These are phyloP conservation scores for Troilus luridus DNA, from an alignment of 2,888 invertebrate species.

Conservation along the genomic window DNA sequence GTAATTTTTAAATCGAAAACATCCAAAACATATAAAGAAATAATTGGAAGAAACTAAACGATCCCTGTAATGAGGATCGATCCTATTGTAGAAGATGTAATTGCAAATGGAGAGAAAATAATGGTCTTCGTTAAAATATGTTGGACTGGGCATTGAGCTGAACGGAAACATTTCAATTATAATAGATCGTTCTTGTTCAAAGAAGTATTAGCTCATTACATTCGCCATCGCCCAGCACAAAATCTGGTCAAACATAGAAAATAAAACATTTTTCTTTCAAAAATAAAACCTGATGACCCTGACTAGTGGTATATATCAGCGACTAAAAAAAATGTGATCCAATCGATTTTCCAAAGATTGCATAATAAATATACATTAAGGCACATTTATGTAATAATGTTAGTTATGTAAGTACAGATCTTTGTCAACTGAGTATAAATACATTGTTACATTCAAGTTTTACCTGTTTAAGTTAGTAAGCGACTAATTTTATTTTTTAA, in stretches of 20 bases:
- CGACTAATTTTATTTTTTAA: too few relatives aligned
- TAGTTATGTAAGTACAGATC: too few relatives aligned
- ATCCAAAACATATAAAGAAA: neutral
- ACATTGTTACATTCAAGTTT: too few relatives aligned
- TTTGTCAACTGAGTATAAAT: too few relatives aligned
- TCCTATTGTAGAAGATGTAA: neutral
- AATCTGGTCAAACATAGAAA: neutral
- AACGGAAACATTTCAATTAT: neutral
- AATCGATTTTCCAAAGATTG: too few relatives aligned
- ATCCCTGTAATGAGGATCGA: neutral
- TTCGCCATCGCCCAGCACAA: neutral
- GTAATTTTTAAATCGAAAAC: neutral
- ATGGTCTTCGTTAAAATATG: constrained; percentile 6
- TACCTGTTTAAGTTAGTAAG: too few relatives aligned
- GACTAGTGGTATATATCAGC: too few relatives aligned
- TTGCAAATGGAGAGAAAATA: constrained; percentile 8
- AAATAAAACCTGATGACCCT: neutral
- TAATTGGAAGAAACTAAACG: neutral
- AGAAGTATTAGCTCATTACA: neutral
- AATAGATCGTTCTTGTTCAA: neutral
- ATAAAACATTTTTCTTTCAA: neutral
- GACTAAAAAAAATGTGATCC: too few relatives aligned
- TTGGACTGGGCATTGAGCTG: neutral
- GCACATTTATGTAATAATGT: too few relatives aligned
- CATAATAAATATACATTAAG: too few relatives aligned